Base-by-base conservation (phyloP, 2,113 vertebrate species). In the Paracanthobrama guichenoti region DNA sequence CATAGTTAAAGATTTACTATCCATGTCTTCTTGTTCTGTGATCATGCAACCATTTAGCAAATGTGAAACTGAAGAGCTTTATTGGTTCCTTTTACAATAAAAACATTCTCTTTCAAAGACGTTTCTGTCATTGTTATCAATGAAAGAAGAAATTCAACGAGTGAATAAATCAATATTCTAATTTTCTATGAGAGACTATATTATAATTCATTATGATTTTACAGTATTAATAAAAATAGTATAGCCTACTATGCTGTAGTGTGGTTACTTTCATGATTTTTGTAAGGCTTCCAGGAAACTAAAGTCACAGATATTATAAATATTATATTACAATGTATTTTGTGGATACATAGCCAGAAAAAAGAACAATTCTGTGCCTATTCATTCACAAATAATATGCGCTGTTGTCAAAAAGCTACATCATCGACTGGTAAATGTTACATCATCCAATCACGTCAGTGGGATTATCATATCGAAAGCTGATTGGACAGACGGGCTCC, bases 1-100 rank as follows among this genome's bases (percentile, higher is more conserved):
- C 79, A 72, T 16, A 31, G 91, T 93, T 93, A 94, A 94, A 92
- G 48, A 94, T 94, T 94, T 85, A 91, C 86, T 78, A 2, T 24
- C 55, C 8, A 39, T 2, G 2, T 74, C 39, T 35, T 48, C 24
- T 74, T 18, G 64, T 24, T 6, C 6, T 42, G 46, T 75, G 26
- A 75, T 53, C 46, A 75, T 0, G 48, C 9, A 75, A 53, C 4
- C 44, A 18, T 20, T 50, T 28, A 26, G 7, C n/a, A 53, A 20
- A 50, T 2, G 26, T 18, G 5, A 35, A 3, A 67, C 1, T 35
- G 6, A 67, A 67, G 64, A 8, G 6, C 28, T 18, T 53, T 53
- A 53, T 53, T 7, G 6, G 6, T 53, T 50, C 28, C 6, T 66
- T 66, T 10, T 14, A 42, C 39, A 74, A 6, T 10, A 26, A 48